Conservation (phyloP, 2,888 invertebrate genomes). For the Lithophane socia region DNA sequence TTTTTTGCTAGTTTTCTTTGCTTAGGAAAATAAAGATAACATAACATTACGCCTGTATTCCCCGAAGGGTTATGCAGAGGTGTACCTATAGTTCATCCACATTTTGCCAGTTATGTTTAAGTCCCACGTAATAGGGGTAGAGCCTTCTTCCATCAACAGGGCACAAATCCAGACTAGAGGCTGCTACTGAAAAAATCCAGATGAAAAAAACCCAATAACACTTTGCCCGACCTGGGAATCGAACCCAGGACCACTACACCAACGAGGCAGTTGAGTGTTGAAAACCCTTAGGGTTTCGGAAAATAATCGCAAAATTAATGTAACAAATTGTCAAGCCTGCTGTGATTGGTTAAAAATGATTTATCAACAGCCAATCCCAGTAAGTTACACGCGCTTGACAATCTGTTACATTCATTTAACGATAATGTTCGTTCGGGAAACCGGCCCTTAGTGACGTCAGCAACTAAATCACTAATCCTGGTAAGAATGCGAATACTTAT, state of each 20-base stretch:
- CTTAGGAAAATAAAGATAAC: neutral
- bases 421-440: neutral
- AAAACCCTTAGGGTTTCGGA: neutral
- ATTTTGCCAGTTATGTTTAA: too few relatives aligned
- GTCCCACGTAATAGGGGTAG: too few relatives aligned
- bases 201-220: too few relatives aligned
- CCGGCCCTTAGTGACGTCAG: conserved; percentile 9
- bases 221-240: too few relatives aligned
- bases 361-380: neutral
- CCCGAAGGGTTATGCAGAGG: too few relatives aligned
- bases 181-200: too few relatives aligned
- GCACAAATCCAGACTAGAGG: too few relatives aligned
- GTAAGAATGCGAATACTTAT: conserved; percentile 49
- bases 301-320: neutral
- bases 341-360: neutral
- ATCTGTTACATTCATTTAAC: neutral
- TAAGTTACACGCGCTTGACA: neutral
- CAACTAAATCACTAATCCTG: conserved; percentile 34
- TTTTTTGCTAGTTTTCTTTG: neutral
- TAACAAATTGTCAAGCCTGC: neutral
- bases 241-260: too few relatives aligned
- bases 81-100: too few relatives aligned
- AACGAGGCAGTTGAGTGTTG: conserved; percentile 8
- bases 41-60: too few relatives aligned
- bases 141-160: too few relatives aligned